phyloP scores from a whole-genome alignment of 2,888 invertebrate species.

The Hybos culiciformis region DNA sequence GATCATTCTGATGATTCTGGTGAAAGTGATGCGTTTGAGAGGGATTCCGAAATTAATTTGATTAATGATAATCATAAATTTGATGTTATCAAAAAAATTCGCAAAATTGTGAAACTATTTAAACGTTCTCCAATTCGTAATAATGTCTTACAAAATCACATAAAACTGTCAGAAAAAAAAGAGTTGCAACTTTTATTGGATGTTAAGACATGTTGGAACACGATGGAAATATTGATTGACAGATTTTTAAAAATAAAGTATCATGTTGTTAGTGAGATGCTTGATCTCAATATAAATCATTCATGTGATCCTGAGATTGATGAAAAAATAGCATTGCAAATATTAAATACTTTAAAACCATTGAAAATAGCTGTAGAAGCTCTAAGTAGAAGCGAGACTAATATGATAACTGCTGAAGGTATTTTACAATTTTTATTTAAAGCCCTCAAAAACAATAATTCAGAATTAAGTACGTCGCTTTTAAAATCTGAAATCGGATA shows the following conservation, averaged over 20 bases:
- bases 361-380: conserved; percentile 4
- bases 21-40: too few relatives aligned
- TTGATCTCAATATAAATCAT: conserved; percentile 1
- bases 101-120: conserved; percentile 4
- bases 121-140: conserved; percentile 3
- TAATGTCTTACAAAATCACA: conserved; percentile 4
- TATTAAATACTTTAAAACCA: conserved; percentile 1
- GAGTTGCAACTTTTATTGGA: conserved; percentile 4
- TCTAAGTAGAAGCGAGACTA: background rate
- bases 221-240: conserved; percentile 1
- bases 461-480: background rate
- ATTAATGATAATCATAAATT: too few relatives aligned
- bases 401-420: conserved; percentile 4
- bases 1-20: too few relatives aligned
- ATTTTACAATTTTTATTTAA: conserved; percentile 5
- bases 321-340: background rate
- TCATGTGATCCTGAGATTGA: conserved; percentile 1
- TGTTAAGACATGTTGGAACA: conserved; percentile 5
- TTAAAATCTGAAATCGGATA: background rate
- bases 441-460: background rate
- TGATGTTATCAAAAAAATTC: conserved; percentile 1
- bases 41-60: too few relatives aligned
- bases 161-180: background rate
- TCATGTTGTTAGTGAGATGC: background rate
- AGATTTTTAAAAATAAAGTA: conserved; percentile 2